Base-by-base conservation (phyloP, 2,888 invertebrate species). In the Rhingia campestris region DNA sequence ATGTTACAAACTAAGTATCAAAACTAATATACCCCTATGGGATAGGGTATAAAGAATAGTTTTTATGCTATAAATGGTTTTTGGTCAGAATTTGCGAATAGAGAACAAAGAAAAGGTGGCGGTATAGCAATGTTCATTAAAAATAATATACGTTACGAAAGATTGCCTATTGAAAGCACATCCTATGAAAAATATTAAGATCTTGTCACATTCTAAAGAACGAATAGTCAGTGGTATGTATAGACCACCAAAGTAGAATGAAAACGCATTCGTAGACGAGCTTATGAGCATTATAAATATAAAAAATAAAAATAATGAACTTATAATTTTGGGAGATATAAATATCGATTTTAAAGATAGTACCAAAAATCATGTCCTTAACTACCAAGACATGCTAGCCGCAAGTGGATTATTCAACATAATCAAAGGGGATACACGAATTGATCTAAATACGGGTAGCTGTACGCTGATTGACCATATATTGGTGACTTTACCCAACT, bases 161-260 rank as follows among this genome's bases (percentile, higher is more conserved):
- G 51, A 32, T 32, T 43, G 9, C 4, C 9, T 43, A 43, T 43
- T 7, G 43, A 9, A 9, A 43, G n/a, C 9, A 43, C 9, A 51
- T 14, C 32, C 30, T 51, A 51, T 51, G 51, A 51, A 32, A 51
- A n/a, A 22, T 30, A 32, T 51, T 22, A 51, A 51, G 51, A 51
- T 6, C 30, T 51, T 51, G 2, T 51, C 51, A 22, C 6, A 51
- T 22, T 51, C 30, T 30, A 51, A 51, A 51, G 30, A 30, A 3
- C 22, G 30, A 51, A 51, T 51, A 51, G 51, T 51, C 6, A 51
- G 22, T 30, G 51, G 51, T 6, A 32, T 51, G 30, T 51, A 51
- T 32, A 22, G 51, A 30, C 30, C 51, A 30, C 51, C 43, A 43
- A 43, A 43, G 12, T n/a, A 43, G 9, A 43, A 43, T 12, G 43